phyloP scores from a whole-genome alignment of 2,797 vertebrate species.

The Botia almorhae region DNA sequence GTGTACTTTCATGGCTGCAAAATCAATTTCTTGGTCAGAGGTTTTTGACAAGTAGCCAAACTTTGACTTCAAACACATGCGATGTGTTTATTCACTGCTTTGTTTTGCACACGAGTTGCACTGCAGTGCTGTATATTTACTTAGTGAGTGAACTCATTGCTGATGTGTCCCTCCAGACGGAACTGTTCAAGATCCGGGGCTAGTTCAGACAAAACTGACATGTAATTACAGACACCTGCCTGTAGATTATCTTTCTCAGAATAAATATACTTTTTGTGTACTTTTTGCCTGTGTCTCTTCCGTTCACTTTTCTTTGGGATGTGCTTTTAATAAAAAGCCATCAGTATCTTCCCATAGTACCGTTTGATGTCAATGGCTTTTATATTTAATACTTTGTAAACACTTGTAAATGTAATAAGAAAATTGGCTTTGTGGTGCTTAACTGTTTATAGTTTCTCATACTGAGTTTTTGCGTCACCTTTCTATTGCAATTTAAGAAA shows the following conservation, averaged over 20 bases:
- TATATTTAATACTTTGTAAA: too few species aligned
- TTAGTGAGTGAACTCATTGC: constrained; percentile 33
- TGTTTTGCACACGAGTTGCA: constrained; percentile 34
- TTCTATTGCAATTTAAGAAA: too few species aligned
- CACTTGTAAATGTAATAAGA: too few species aligned
- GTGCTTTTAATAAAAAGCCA: neutral
- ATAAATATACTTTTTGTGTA: constrained; percentile 71
- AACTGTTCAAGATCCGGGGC: constrained; percentile 39
- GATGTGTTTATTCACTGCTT: constrained; percentile 38
- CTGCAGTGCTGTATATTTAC: constrained; percentile 41
- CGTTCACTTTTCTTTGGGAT: constrained; percentile 13
- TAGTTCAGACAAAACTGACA: constrained; percentile 31
- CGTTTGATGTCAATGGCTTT: too few species aligned
- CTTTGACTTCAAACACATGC: constrained; percentile 7
- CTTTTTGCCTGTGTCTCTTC: constrained; percentile 13
- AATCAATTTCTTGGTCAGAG: constrained; percentile 7
- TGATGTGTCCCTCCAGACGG: constrained; percentile 30
- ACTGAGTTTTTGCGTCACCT: too few species aligned
- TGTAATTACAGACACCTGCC: constrained; percentile 60
- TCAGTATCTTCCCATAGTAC: too few species aligned
- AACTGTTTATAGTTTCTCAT: too few species aligned
- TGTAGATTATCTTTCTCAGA: constrained; percentile 71
- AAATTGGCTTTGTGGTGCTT: too few species aligned
- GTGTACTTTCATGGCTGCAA: constrained; percentile 26
- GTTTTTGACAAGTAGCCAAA: constrained; percentile 38